Percentiles rank a stretch among this genome's conserved stretches.
phyloP scores from a whole-genome alignment of 2,113 vertebrate genomes.

The Sylvia atricapilla region DNA sequence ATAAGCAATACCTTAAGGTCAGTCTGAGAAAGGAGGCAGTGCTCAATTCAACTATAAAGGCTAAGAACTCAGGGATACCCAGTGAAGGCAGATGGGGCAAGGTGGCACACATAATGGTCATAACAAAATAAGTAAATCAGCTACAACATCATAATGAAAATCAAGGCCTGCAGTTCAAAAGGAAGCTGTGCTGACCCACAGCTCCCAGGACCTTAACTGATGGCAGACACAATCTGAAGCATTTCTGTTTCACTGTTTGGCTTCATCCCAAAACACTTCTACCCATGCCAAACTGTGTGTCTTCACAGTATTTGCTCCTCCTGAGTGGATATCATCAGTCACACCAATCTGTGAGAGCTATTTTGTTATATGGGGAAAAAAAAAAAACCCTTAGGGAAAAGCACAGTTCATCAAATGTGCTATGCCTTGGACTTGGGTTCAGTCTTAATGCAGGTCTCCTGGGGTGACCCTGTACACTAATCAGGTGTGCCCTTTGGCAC shows the following conservation, averaged over 20 bases:
- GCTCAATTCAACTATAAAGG: not conserved
- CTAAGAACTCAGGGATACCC: not conserved
- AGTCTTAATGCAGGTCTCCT: not conserved
- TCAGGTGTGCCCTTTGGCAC: not conserved
- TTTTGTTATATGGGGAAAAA: not conserved
- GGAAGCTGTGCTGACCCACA: not conserved
- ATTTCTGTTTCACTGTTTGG: conserved; percentile 15
- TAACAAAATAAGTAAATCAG: not conserved
- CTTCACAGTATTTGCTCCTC: conserved; percentile 30
- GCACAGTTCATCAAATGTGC: not conserved
- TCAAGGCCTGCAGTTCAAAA: not conserved
- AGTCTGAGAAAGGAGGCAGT: not conserved
- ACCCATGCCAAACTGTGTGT: conserved; percentile 4
- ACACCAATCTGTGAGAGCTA: not conserved
- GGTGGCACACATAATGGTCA: not conserved
- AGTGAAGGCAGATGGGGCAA: not conserved
- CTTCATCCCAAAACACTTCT: conserved; percentile 9
- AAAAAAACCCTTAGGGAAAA: not conserved
- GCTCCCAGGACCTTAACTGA: not conserved
- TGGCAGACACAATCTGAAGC: not conserved
- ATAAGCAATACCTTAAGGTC: not conserved
- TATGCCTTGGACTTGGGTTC: not conserved
- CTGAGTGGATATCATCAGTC: conserved; percentile 10
- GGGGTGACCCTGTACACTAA: not conserved
- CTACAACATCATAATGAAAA: not conserved